Base-by-base conservation (phyloP, 92 coral and sea anemone species). In the Actinernus sp. region DNA sequence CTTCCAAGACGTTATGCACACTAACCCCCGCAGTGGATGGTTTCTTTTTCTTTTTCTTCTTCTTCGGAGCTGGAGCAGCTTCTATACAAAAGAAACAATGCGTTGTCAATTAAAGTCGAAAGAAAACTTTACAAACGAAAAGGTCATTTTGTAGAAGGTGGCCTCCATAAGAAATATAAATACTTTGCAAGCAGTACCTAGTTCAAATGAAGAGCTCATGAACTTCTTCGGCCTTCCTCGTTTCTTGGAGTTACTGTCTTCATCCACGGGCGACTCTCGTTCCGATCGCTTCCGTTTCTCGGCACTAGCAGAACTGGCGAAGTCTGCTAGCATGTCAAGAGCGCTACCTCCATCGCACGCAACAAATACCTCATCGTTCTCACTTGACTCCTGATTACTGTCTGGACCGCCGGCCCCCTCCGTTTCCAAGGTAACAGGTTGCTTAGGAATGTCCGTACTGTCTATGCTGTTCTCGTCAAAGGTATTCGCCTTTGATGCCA, bases 301-400 rank as follows among this genome's bases (percentile, higher is more conserved):
- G 23, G 80, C 81, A 18, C 64, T 73, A 21, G 80, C 83, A 22
- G 86, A 68, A 23, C 78, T 78, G 3, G 92, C 92, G 33, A 85
- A 90, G 9, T 91, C 66, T 7, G 98, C 98, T 65, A 93, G 47
- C 48, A 93, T 62, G 49, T 82, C 83, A 66, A 93, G 68, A 10
- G 94, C 97, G 10, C 81, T 89, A 2, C 76, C 81, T 0, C 76
- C 86, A 13, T 39, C 78, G 23, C 38, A 74, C 1, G 79, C 31
- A 16, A 71, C 57, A 76, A 90, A 90, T 2, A 90, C 97, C 12
- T 90, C 97, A 44, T 90, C 91, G 7, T 84, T 69, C 20, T 88
- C 91, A 26, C 83, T 77, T 16, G 65, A 33, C 26, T 70, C 92
- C 2, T 60, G 49, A 34, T 52, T 76, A 50, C 59, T 75, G 36